These are phyloP conservation scores for Portunus trituberculatus DNA, from an alignment of 1,140 invertebrate genomes.

Conservation along the genomic window DNA sequence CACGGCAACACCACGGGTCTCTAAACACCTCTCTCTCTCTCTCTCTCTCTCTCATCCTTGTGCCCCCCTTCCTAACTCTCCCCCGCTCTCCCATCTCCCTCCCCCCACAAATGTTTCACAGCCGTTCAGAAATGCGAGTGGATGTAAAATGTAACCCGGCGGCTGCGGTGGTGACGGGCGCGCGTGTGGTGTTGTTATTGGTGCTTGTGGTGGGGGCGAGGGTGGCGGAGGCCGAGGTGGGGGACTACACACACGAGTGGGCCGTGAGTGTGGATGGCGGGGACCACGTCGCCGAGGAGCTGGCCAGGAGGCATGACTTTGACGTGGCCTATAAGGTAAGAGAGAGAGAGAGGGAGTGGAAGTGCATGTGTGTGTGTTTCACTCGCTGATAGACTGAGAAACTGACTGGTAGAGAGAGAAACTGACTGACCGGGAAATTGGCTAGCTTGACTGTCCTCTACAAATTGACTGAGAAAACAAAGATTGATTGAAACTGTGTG, in stretches of 20 bases:
- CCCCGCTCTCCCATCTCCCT: not conserved
- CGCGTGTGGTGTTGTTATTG: conserved; percentile 25
- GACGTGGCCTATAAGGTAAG: conserved; percentile 77
- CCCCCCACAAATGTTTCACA: not conserved
- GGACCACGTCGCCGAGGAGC: conserved; percentile 65
- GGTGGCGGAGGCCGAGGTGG: conserved; percentile 52
- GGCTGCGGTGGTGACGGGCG: conserved; percentile 42
- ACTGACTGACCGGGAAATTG: too few species aligned
- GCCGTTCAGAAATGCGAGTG: conserved; percentile 6
- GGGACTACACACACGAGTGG: conserved; percentile 73
- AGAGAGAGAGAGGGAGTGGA: not conserved
- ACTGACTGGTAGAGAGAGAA: too few species aligned
- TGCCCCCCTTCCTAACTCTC: not conserved
- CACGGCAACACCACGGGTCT: too few species aligned
- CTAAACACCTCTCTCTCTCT: not conserved
- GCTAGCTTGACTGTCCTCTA: too few species aligned
- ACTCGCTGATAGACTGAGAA: too few species aligned
- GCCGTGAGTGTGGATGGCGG: conserved; percentile 65
- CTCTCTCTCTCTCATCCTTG: not conserved
- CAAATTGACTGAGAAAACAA: too few species aligned
- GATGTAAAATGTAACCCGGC: not conserved
- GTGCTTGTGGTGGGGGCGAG: conserved; percentile 34
- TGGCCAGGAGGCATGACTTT: conserved; percentile 74
- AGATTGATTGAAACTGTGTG: not conserved
- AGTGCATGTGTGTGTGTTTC: not conserved